phyloP scores from a whole-genome alignment of 2,113 vertebrate genomes.

The Apteryx owenii region DNA sequence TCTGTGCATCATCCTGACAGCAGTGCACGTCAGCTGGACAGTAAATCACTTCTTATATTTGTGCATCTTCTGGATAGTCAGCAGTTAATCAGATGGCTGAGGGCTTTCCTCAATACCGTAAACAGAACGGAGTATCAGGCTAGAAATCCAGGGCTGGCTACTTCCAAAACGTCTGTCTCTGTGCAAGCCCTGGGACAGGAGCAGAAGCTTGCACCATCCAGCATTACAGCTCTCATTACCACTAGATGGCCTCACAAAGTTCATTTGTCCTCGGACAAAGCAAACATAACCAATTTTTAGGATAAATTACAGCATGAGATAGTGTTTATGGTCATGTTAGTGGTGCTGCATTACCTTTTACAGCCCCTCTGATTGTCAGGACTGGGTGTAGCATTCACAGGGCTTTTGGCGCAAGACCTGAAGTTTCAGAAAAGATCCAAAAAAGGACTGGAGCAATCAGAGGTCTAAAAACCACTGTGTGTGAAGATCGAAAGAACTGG shows the following conservation, averaged over 20 bases:
- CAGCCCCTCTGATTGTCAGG: background rate
- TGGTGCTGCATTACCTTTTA: background rate
- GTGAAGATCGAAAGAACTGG: background rate
- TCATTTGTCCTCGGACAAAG: background rate
- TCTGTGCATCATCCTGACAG: conserved; percentile 8
- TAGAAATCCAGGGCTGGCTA: background rate
- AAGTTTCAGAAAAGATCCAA: background rate
- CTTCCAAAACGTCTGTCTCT: background rate
- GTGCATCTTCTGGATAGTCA: conserved; percentile 19
- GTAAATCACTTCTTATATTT: conserved; percentile 28
- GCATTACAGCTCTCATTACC: background rate
- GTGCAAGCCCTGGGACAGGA: background rate
- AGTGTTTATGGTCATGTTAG: background rate
- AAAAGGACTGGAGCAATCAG: background rate
- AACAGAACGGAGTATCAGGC: background rate
- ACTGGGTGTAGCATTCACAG: background rate
- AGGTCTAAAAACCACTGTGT: background rate
- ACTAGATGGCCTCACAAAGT: background rate
- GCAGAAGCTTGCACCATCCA: background rate
- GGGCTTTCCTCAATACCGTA: background rate
- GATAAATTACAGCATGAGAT: background rate
- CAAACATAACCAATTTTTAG: background rate
- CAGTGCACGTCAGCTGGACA: background rate
- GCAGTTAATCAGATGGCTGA: conserved; percentile 39
- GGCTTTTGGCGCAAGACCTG: background rate